Conservation (phyloP, 2,888 invertebrate genomes). For the Apamea monoglypha region DNA sequence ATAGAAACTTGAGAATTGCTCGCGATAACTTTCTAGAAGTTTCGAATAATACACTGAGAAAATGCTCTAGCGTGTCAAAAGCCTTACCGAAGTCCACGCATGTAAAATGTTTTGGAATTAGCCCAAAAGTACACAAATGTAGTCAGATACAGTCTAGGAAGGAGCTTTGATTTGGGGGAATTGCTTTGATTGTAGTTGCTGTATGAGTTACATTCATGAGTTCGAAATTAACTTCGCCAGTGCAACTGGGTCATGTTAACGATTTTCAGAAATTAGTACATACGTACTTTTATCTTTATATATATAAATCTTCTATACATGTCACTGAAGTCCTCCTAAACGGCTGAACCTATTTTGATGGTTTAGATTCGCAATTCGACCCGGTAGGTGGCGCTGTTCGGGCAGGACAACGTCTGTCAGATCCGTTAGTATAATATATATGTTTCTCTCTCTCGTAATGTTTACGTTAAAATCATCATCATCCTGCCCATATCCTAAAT, state of each 20-base stretch:
- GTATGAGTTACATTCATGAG: conserved; percentile 24
- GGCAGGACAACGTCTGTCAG: background rate
- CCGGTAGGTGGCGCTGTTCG: background rate
- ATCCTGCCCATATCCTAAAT: background rate
- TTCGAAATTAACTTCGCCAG: conserved; percentile 39
- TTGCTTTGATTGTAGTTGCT: conserved; percentile 30
- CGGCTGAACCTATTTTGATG: background rate
- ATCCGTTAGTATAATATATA: background rate
- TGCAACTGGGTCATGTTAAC: conserved; percentile 10
- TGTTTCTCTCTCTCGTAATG: background rate
- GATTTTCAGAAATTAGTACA: conserved; percentile 1
- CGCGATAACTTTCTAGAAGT: conserved; percentile 18
- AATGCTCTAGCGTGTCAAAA: conserved; percentile 12
- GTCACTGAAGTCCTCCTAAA: background rate
- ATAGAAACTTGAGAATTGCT: conserved; percentile 18
- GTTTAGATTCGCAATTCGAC: background rate
- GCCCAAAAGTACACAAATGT: conserved; percentile 15
- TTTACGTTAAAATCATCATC: background rate
- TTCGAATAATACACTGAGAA: background rate
- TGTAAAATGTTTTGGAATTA: conserved; percentile 20
- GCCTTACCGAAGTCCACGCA: conserved; percentile 25
- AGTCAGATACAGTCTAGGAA: conserved; percentile 28
- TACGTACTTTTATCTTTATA: background rate
- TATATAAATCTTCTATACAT: background rate
- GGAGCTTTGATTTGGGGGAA: background rate